Evolutionary conservation across 2,797 vertebrate species (phyloP), one percentile per base, ranked within the genome.

Genomic region (Galaxias olidus): DNA sequence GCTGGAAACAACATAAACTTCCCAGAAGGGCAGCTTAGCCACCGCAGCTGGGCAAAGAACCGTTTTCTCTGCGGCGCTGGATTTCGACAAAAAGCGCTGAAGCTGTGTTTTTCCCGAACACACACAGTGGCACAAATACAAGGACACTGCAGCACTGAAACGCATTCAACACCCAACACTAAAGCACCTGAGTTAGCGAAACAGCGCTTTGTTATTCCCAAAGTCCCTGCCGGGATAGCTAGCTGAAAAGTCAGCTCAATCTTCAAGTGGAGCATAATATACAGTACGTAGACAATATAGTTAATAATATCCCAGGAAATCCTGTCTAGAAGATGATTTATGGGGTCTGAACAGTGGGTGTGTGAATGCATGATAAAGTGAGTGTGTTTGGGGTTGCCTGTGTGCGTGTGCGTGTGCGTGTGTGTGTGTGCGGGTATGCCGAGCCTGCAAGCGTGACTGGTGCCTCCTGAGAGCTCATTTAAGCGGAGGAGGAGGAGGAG

Each of bases 381-480:
- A 43, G 42, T n/a, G 20, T 18, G 61, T 12, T 50, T 19, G 20
- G 51, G 61, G 13, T 15, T 41, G 68, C 65, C 60, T 64, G 65
- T 56, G 61, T 72, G 43, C 40, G 63, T 40, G 62, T 20, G 50
- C 46, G 51, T 20, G 50, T 18, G 61, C 18, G 41, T 30, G 62
- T 14, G 51, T 19, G 41, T 17, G 63, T 12, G 59, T 61, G 74
- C 63, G 65, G 48, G 58, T 75, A 56, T 76, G 48, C 59, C 66
- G 75, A 69, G 78, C 65, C 65, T 45, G 53, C 70, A 79, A 85
- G 85, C 66, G 71, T 78, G 83, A 80, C 75, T 15, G 66, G 51
- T 42, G 57, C 78, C 86, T 68, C 84, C 55, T 0, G 83, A 69
- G 85, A 87, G 68, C 81, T 89, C 80, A 86, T 89, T 87, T 86